These are phyloP conservation scores for Plecotus auritus DNA, from an alignment of 2,113 vertebrate genomes.

Conservation along the genomic window DNA sequence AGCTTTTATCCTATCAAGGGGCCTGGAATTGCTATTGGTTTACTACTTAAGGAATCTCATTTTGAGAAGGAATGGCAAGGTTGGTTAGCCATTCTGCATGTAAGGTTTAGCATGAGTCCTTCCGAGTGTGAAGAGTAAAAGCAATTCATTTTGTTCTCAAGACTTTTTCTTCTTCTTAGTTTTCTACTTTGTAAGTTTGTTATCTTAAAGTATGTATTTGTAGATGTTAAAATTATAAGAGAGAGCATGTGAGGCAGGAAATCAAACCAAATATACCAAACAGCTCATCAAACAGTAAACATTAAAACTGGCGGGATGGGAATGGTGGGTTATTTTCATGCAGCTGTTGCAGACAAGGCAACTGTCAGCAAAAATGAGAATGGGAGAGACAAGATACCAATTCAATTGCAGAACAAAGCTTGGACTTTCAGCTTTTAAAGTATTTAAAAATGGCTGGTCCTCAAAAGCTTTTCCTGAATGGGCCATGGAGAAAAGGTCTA, in stretches of 20 bases:
- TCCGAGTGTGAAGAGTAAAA: neutral
- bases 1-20: neutral
- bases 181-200: neutral
- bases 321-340: constrained; percentile 48
- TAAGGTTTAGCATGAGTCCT: neutral
- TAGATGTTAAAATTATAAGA: neutral
- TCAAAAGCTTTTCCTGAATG: constrained; percentile 76
- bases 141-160: neutral
- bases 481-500: constrained; percentile 82
- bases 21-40: neutral
- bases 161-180: neutral
- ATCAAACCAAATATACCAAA: constrained; percentile 33
- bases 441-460: constrained; percentile 49
- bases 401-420: neutral
- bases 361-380: neutral
- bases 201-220: neutral
- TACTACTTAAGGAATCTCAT: neutral
- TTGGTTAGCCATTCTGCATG: neutral
- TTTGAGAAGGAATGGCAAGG: neutral
- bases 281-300: neutral
- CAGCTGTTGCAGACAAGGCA: constrained; percentile 17
- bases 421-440: constrained; percentile 30
- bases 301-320: neutral
- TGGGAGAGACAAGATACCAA: constrained; percentile 19
- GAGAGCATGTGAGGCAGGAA: neutral